Evolutionary conservation across 2,113 vertebrate species (phyloP).

Genomic region (Chelonoidis abingdonii): DNA sequence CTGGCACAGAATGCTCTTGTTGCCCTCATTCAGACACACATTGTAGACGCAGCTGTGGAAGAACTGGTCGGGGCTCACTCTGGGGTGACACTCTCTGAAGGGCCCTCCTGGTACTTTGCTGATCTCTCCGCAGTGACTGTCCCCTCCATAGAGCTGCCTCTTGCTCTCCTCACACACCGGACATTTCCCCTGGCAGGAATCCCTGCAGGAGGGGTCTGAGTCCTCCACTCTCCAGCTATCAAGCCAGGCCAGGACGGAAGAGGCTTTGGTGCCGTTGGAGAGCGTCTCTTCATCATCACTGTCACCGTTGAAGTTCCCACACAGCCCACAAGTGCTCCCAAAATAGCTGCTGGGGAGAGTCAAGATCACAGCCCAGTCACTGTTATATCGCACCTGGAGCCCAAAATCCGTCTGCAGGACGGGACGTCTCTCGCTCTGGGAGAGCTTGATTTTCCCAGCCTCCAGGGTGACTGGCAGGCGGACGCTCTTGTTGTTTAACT

Average conservation of each 20-base stretch:
- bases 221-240: conserved; percentile 74
- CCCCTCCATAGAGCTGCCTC: conserved; percentile 30
- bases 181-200: conserved; percentile 76
- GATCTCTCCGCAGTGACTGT: conserved; percentile 78
- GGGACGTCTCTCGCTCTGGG: conserved; percentile 46
- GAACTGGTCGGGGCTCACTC: conserved; percentile 67
- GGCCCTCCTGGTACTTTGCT: conserved; percentile 60
- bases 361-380: conserved; percentile 67
- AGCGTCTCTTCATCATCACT: conserved; percentile 50
- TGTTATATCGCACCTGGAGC: conserved; percentile 81
- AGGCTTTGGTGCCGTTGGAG: neutral
- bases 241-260: conserved; percentile 72
- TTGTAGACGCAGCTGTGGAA: conserved; percentile 79
- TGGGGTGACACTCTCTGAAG: conserved; percentile 73
- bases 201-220: conserved; percentile 80
- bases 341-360: conserved; percentile 81
- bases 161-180: conserved; percentile 70
- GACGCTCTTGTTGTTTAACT: conserved; percentile 64
- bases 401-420: conserved; percentile 76
- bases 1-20: conserved; percentile 73
- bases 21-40: conserved; percentile 72
- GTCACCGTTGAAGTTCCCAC: conserved; percentile 81
- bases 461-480: conserved; percentile 67
- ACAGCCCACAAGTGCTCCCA: conserved; percentile 74
- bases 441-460: conserved; percentile 26